A percentile compares a stretch with the other conserved stretches of the same genome.
Evolutionary conservation across 2,797 vertebrate genomes (phyloP).

Genomic region (Onychomys torridus): DNA sequence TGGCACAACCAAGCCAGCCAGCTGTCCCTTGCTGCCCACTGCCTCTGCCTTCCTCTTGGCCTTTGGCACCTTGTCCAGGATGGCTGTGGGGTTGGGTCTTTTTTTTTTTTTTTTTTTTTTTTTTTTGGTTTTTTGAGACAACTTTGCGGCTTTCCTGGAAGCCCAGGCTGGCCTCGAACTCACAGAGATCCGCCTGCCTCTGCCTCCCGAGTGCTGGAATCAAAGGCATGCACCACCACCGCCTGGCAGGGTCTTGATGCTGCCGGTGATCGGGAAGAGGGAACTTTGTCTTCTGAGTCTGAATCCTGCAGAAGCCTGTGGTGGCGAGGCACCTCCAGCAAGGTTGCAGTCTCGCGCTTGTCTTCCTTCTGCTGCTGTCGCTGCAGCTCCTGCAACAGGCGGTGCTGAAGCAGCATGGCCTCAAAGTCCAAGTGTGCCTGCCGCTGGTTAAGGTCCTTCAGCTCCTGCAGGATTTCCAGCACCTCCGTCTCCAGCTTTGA

Average conservation of each 20-base stretch:
- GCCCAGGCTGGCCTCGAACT: too few relatives aligned
- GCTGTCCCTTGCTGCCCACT: constrained; percentile 83
- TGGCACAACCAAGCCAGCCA: constrained; percentile 90
- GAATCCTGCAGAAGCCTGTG: constrained; percentile 86
- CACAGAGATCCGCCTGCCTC: too few relatives aligned
- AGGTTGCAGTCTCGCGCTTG: constrained; percentile 91
- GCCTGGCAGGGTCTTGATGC: fast-evolving
- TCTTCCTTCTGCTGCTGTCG: constrained; percentile 92
- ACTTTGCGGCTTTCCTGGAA: too few relatives aligned
- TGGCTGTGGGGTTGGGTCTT: constrained; percentile 72
- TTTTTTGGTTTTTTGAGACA: too few relatives aligned
- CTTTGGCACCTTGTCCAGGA: constrained; percentile 87
- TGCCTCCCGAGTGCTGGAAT: too few relatives aligned
- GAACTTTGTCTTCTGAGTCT: constrained; percentile 90
- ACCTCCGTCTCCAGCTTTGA: constrained; percentile 99
- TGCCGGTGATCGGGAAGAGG: fast-evolving
- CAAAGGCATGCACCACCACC: too few relatives aligned
- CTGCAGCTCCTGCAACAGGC: constrained; percentile 90
- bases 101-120: too few relatives aligned
- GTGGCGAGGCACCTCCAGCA: constrained; percentile 92
- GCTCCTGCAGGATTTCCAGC: constrained; percentile 97
- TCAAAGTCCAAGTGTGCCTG: constrained; percentile 97
- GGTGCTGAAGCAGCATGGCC: constrained; percentile 94
- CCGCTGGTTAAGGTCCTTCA: constrained; percentile 98
- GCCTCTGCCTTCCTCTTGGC: constrained; percentile 91